Evolutionary conservation across 2,888 invertebrate species (phyloP).

Genomic region (Brassicogethes aeneus): DNA sequence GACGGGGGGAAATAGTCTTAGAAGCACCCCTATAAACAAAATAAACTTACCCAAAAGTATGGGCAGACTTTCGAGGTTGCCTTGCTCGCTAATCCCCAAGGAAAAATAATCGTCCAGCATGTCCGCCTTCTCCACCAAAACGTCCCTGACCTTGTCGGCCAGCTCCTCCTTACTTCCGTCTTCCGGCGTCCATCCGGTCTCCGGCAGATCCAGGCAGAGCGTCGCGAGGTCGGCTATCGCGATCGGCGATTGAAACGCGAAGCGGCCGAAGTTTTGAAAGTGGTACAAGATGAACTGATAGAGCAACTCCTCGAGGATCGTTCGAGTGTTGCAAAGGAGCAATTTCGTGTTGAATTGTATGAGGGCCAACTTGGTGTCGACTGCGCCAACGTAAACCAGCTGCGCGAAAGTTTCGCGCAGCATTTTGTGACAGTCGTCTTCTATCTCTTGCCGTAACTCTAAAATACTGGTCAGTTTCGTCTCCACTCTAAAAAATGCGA

Average conservation of each 20-base stretch:
- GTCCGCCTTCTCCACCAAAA: conserved; percentile 61
- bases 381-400: conserved; percentile 83
- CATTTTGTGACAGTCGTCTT: conserved; percentile 56
- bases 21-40: no score
- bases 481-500: conserved; percentile 53
- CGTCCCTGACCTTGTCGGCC: conserved; percentile 57
- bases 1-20: no score
- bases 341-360: conserved; percentile 84
- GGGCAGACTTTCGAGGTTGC: conserved; percentile 68
- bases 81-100: conserved; percentile 62
- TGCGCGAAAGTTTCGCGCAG: conserved; percentile 69
- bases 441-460: conserved; percentile 60
- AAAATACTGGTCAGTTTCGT: conserved; percentile 72
- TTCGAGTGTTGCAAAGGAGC: conserved; percentile 71
- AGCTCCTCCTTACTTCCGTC: conserved; percentile 69
- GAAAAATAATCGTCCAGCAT: conserved; percentile 91
- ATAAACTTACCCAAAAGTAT: conserved; percentile 65
- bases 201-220: conserved; percentile 63
- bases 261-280: conserved; percentile 83
- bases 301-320: conserved; percentile 75
- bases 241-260: conserved; percentile 62
- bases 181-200: conserved; percentile 65
- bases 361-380: conserved; percentile 62
- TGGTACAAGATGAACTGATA: conserved; percentile 85
- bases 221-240: conserved; percentile 62